Percentiles rank a stretch among this genome's conserved stretches.
Evolutionary conservation across 2,888 invertebrate genomes (phyloP).

Genomic region (Heterodera filipjevi): DNA sequence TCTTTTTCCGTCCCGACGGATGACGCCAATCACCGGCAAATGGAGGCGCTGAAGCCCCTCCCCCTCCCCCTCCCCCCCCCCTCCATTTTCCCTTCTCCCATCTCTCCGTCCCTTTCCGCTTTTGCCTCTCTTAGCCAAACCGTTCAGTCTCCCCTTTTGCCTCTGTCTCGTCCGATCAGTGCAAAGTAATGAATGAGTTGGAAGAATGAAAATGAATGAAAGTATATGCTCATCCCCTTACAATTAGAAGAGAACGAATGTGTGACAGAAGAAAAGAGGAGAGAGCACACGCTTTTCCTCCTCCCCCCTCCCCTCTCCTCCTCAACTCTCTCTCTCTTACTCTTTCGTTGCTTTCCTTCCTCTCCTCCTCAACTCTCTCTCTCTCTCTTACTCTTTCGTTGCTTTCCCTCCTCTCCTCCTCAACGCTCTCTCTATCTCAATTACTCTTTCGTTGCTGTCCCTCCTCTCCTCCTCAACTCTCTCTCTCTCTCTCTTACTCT

Average conservation of each 20-base stretch:
- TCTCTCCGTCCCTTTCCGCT: not conserved
- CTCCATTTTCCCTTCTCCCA: not conserved
- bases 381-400: not conserved
- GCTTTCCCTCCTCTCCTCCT: not conserved
- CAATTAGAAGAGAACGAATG: not conserved
- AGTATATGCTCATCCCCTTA: conserved; percentile 1
- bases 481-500: no score
- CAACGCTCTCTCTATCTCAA: no score
- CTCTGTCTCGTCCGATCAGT: not conserved
- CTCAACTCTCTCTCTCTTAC: not conserved
- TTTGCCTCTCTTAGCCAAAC: not conserved
- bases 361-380: not conserved
- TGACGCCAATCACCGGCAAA: not conserved
- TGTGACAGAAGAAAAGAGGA: not conserved
- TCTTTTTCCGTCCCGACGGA: not conserved
- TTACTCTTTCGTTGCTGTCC: not conserved
- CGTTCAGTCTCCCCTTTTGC: not conserved
- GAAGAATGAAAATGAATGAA: not conserved
- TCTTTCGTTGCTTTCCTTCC: not conserved
- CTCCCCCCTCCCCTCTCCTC: not conserved
- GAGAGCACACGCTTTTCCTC: not conserved
- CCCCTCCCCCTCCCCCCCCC: not conserved
- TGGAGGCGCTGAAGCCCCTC: not conserved
- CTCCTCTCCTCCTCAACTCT: not conserved
- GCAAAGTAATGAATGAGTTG: not conserved